Evolutionary conservation across 2,888 invertebrate species (phyloP), one percentile per base, ranked within the genome.

Genomic region (Corythucha ciliata): DNA sequence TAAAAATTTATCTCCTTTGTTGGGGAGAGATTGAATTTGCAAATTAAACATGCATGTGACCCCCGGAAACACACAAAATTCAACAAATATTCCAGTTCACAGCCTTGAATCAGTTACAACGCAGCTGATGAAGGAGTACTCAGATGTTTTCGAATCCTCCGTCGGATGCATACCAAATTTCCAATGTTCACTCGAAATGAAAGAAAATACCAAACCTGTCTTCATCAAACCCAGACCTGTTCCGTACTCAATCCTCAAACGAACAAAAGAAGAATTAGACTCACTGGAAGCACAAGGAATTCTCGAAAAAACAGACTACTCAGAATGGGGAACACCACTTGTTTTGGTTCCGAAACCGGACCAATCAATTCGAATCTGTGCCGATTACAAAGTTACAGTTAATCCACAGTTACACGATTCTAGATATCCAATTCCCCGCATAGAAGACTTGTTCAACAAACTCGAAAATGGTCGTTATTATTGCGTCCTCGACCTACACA

Each of bases 321-420:
- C 39, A 3, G 16, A 16, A n/a, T 54, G 56, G 52, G 56, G 54
- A 1, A 55, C 57, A 20, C 53, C 55, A 1, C n/a, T 57, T 7
- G 57, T 57, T 16, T 26, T 45, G 3, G 27, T 49, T 21, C 27
- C 39, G 14, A 57, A 55, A 45, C 50, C 53, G 1, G 33, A 53
- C 24, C 49, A 48, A 7, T 36, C 41, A 25, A 34, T 56, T 8
- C 14, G 56, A 14, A 14, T 56, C 4, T 54, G 56, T 25, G 53
- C 25, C 18, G 53, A 54, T 37, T 56, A 56, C 24, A 56, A 56
- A 33, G 37, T 51, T 14, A 56, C 56, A 6, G 37, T 54, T 2
- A 56, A 56, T 8, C 20, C 27, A 16, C 26, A 22, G 3, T 12
- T 56, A 12, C 29, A 48, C 10, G 24, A 34, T 7, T 24, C 16